Evolutionary conservation across 2,113 vertebrate genomes (phyloP), one percentile per base, ranked within the genome.

Genomic region (Plotosus lineatus): DNA sequence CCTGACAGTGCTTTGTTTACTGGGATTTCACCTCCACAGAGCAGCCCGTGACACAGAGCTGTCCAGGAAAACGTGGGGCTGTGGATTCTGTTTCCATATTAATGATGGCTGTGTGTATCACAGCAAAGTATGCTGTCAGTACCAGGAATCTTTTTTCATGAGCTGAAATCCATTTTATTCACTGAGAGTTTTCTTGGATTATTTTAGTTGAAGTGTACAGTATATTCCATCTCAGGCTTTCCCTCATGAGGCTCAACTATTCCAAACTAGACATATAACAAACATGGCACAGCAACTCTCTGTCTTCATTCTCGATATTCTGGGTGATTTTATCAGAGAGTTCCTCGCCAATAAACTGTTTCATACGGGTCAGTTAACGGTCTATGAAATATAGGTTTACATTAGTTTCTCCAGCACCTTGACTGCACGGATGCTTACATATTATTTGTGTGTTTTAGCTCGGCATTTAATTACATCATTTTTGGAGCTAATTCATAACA

Each of bases 101-200:
- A 63, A 36, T 63, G 60, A 36, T 36, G 60, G 31, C 36, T 58
- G 36, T 40, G 50, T 11, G 55, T 58, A 26, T 58, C 55, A 58
- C n/a, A 58, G 48, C 53, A 28, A 60, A 31, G 56, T 60, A 75
- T 60, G 60, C 19, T 63, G 31, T 31, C 60, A 63, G 31, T 63
- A 33, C 28, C 36, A 8, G 33, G 12, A 75, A 36, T 40, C 72
- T n/a, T 40, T 75, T n/a, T 55, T 42, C 28, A 75, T 75, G 36
- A 40, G 40, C 50, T 26, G 50, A 23, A 75, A 75, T 23, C 9
- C 23, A 7, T 75, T 58, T n/a, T 40, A 17, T 33, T 53, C 23
- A 19, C 8, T 53, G 19, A 48, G 31, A 53, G 28, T 73, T 51
- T 51, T 3, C 46, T 14, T 53, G 46, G 23, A 21, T 74, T 55